Conservation (phyloP, 2,797 vertebrate genomes). For the Squalus acanthias region DNA sequence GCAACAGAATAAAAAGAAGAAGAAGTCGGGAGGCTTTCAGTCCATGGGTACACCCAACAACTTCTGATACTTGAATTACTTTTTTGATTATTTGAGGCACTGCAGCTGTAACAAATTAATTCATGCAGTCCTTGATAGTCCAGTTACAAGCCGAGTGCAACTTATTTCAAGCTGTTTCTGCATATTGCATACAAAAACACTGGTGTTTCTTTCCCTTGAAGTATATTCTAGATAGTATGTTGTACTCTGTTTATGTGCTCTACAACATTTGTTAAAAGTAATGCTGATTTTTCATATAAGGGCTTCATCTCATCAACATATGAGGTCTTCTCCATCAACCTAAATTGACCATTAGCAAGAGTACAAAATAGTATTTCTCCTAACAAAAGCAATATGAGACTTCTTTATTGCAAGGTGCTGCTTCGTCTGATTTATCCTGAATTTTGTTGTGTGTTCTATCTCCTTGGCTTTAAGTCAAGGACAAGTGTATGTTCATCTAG, state of each 20-base stretch:
- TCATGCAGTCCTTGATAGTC: neutral
- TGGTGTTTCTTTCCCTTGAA: neutral
- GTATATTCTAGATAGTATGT: neutral
- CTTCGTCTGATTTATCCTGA: neutral
- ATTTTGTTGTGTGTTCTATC: neutral
- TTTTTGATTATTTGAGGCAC: neutral
- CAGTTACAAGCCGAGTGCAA: neutral
- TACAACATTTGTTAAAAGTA: neutral
- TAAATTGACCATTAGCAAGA: neutral
- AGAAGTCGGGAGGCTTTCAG: slow-evolving; percentile 96
- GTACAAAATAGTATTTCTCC: neutral
- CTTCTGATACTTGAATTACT: neutral
- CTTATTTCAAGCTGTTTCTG: neutral
- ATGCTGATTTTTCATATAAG: neutral
- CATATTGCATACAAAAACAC: neutral
- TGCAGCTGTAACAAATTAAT: neutral
- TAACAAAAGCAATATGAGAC: neutral
- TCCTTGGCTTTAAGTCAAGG: neutral
- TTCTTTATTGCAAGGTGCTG: neutral
- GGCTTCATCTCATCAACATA: neutral
- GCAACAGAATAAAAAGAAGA: slow-evolving; percentile 96
- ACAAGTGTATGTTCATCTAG: neutral
- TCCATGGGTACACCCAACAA: slow-evolving; percentile 78
- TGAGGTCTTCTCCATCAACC: neutral
- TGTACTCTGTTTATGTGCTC: neutral